Conservation (phyloP, 2,797 vertebrate genomes). For the Petrocephalus sullivani region DNA sequence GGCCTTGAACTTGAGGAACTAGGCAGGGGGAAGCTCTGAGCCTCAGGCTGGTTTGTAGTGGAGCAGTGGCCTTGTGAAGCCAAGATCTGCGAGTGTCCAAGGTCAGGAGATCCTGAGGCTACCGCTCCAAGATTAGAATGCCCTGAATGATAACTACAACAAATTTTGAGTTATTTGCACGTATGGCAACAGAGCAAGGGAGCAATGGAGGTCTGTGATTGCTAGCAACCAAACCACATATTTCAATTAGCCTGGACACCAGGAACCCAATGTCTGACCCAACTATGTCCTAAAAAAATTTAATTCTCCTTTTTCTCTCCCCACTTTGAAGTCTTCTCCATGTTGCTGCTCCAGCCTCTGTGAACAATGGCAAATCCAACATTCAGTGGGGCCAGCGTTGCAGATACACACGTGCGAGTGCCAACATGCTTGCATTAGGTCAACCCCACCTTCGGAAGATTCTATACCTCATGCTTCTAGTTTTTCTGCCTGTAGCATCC, state of each 20-base stretch:
- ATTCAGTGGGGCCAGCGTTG: neutral
- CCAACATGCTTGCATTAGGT: neutral
- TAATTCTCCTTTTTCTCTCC: neutral
- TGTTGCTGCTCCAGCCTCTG: neutral
- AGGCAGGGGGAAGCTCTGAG: neutral
- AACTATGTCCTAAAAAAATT: neutral
- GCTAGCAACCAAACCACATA: neutral
- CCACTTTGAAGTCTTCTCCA: neutral
- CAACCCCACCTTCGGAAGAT: neutral
- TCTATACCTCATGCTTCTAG: constrained; percentile 4
- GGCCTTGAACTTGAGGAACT: neutral
- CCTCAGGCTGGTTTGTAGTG: neutral
- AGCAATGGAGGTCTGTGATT: neutral
- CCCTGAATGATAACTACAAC: neutral
- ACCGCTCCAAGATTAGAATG: neutral
- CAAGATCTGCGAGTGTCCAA: neutral
- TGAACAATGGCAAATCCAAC: neutral
- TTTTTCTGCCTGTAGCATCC: neutral
- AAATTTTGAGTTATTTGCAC: neutral
- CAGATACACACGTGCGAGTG: neutral
- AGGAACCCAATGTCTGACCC: neutral
- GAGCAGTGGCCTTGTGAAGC: neutral
- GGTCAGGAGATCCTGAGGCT: neutral
- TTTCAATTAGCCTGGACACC: neutral
- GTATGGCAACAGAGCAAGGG: neutral